Percentiles rank a stretch among this genome's conserved stretches.
These are phyloP conservation scores for Samia ricini DNA, from an alignment of 1,140 invertebrate genomes.

Conservation along the genomic window DNA sequence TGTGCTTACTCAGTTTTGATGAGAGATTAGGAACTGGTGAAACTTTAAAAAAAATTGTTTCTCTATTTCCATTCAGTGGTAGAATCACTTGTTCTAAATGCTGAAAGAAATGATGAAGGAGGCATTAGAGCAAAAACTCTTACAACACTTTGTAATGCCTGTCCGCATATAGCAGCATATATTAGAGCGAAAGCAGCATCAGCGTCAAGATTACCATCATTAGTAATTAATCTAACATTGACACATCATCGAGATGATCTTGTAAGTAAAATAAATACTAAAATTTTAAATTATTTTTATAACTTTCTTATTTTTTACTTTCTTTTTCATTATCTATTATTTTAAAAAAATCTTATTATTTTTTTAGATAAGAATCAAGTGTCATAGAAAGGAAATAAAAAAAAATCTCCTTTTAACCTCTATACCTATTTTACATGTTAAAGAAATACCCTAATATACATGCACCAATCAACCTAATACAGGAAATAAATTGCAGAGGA, in stretches of 20 bases:
- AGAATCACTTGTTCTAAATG: slow-evolving; percentile 89
- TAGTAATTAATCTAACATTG: slow-evolving; percentile 87
- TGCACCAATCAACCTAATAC: too few relatives aligned
- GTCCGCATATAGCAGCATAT: slow-evolving; percentile 89
- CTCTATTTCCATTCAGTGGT: slow-evolving; percentile 81
- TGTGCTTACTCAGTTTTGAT: too few relatives aligned
- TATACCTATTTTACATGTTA: too few relatives aligned
- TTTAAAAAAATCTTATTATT: too few relatives aligned
- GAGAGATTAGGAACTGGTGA: too few relatives aligned
- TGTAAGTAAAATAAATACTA: slow-evolving; percentile 35
- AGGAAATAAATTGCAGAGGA: too few relatives aligned
- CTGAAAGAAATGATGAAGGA: slow-evolving; percentile 93
- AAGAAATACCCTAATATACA: too few relatives aligned
- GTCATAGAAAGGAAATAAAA: too few relatives aligned
- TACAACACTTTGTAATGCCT: slow-evolving; percentile 91
- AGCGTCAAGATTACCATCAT: slow-evolving; percentile 91
- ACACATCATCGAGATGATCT: slow-evolving; percentile 68
- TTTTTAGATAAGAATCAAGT: too few relatives aligned
- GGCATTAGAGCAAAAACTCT: slow-evolving; percentile 80
- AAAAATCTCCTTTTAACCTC: too few relatives aligned
- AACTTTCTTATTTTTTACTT: not conserved
- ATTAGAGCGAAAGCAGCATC: slow-evolving; percentile 92
- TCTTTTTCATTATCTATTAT: too few relatives aligned
- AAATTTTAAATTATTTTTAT: not conserved
- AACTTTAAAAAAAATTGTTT: too few relatives aligned